Evolutionary conservation across 1,140 invertebrate species (phyloP).

Genomic region (Pentalonia nigronervosa): DNA sequence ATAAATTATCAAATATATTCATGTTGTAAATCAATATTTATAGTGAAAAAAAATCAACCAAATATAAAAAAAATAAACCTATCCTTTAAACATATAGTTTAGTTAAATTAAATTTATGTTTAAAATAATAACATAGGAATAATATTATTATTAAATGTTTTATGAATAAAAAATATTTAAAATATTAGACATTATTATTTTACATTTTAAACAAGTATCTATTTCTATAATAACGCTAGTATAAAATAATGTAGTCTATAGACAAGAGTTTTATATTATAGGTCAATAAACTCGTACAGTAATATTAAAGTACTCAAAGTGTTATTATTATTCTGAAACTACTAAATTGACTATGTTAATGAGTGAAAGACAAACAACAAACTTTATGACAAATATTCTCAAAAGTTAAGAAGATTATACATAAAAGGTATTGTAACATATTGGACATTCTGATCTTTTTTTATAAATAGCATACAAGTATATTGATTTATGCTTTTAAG

Average conservation of each 20-base stretch:
- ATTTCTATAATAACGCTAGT: background rate
- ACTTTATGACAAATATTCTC: background rate
- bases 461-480: background rate
- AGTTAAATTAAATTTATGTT: background rate
- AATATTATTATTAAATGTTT: background rate
- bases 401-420: constrained; percentile 28
- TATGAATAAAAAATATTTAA: background rate
- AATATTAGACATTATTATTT: constrained; percentile 10
- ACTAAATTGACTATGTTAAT: background rate
- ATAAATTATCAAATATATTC: no score
- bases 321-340: background rate
- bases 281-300: background rate
- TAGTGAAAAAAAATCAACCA: no score
- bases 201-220: background rate
- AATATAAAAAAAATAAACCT: no score
- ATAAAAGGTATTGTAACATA: background rate
- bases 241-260: background rate
- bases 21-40: no score
- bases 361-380: background rate
- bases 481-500: constrained; percentile 36
- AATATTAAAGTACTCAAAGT: background rate
- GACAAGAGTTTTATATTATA: background rate
- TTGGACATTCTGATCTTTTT: background rate
- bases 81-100: no score
- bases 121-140: background rate